Evolutionary conservation across 2,888 invertebrate species (phyloP), one percentile per base, ranked within the genome.

Genomic region (Dynastes grantii): DNA sequence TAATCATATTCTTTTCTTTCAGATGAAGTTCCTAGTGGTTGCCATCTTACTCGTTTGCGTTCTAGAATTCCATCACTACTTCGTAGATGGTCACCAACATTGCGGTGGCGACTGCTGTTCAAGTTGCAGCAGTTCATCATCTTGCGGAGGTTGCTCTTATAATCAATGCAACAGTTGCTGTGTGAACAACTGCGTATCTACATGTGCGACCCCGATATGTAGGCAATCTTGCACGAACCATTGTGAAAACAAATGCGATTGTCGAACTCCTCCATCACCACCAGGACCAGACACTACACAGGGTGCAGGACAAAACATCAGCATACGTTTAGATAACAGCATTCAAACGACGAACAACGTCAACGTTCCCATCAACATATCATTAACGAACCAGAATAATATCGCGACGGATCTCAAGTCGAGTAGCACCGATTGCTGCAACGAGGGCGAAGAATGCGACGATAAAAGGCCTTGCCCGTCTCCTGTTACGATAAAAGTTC

Each of bases 351-450:
- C 32, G 9, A 63, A 29, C 13, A 29, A 63, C 27, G 63, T 63
- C 27, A 29, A 63, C 27, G 29, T 63, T 11, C 63, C 63, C 13
- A 29, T 63, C 32, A 29, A 63, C 29, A 63, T 63, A 63, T 63
- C 63, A 13, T 2, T 63, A 2, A 63, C 27, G 63, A 63, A 63
- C 11, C 11, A 9, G 1, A 63, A 63, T 29, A 63, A 63, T 63
- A 29, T 63, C 29, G 55, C 22, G 8, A 55, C 45, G 45, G 45
- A 45, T 45, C 45, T 45, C 11, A 6, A 45, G 45, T 45, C 45
- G 11, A 11, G 8, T 8, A 45, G 11, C 2, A 9, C 55, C 55
- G 55, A 55, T 11, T 55, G 55, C 22, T 55, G 55, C 55, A n/a
- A 55, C n/a, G 55, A 55, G 1, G 45, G 11, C 45, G 11, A 45